phyloP scores from a whole-genome alignment of 1,140 invertebrate genomes.

The Lepidurus packardi region DNA sequence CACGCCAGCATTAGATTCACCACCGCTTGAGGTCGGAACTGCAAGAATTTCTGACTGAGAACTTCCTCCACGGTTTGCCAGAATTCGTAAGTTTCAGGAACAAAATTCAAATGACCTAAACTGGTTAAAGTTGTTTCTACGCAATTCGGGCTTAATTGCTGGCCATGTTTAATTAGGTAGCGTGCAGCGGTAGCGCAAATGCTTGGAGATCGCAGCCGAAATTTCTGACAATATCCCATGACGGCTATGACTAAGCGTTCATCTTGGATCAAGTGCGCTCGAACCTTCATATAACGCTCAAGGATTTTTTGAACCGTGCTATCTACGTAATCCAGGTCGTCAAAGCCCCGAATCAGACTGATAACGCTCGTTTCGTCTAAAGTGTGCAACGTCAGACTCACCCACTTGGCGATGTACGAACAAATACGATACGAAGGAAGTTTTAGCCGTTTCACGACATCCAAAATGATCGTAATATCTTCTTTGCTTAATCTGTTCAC shows the following conservation, averaged over 20 bases:
- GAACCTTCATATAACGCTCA: slow-evolving; percentile 55
- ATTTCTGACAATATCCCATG: slow-evolving; percentile 57
- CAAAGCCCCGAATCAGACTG: slow-evolving; percentile 55
- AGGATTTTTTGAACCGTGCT: slow-evolving; percentile 53
- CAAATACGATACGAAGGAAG: slow-evolving; percentile 47
- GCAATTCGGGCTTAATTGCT: slow-evolving; percentile 49
- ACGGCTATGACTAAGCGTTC: slow-evolving; percentile 54
- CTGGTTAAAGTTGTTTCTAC: slow-evolving; percentile 55
- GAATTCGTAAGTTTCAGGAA: slow-evolving; percentile 52
- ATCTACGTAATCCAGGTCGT: slow-evolving; percentile 51
- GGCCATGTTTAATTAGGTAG: slow-evolving; percentile 54
- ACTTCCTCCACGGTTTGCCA: slow-evolving; percentile 54
- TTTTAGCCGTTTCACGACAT: slow-evolving; percentile 43
- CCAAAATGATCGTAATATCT: slow-evolving; percentile 55
- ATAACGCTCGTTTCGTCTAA: slow-evolving; percentile 54
- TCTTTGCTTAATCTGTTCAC: slow-evolving; percentile 54
- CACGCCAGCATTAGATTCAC: slow-evolving; percentile 59
- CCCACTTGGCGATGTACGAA: slow-evolving; percentile 53
- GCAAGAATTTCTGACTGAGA: slow-evolving; percentile 54
- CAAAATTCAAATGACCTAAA: slow-evolving; percentile 58
- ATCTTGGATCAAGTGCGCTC: slow-evolving; percentile 48
- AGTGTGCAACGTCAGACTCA: slow-evolving; percentile 55
- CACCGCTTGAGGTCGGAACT: slow-evolving; percentile 54
- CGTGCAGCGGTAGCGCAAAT: slow-evolving; percentile 55
- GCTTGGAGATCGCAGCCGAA: slow-evolving; percentile 52